Base-by-base conservation (phyloP, 2,888 invertebrate genomes). In the Nomada lathburiana region DNA sequence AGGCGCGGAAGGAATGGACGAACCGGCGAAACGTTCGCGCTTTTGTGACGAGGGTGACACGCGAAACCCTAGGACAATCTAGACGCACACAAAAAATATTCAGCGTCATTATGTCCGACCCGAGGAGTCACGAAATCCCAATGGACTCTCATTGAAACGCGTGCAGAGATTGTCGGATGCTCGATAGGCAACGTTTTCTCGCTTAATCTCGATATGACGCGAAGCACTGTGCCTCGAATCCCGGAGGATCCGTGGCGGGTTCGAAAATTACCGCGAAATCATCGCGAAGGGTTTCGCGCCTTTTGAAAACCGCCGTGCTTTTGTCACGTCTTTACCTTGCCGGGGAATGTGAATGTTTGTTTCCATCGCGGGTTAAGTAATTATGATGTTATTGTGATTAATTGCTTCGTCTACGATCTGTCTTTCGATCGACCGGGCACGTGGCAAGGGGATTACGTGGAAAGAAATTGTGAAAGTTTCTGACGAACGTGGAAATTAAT, bases 121-220 rank as follows among this genome's bases (percentile, higher is more conserved):
- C 68, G 73, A 72, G 76, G 68, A 69, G 52, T 68, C 68, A n/a
- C 26, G 16, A 47, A 47, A 62, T 85, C 78, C 78, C 73, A 52
- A 10, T 20, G 85, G 81, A n/a, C 65, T 29, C 59, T 78, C 72
- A 78, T 85, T 85, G 85, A 82, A 82, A 82, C 42, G 52, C 70
- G 67, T 36, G 64, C 52, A 7, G 55, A 76, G 85, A 82, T 78
- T 73, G 82, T 62, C 70, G 65, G 67, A 71, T 72, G 75, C 75
- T 76, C 78, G 78, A 85, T 82, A 77, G 72, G 52, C 76, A 52
- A 53, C 55, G 69, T 64, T 80, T 84, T 72, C 75, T 81, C 62
- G 81, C 53, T 77, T 81, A 85, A 85, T 85, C 84, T 76, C 70
- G 72, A 85, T 78, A 82, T 85, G 75, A 69, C 82, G 72, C 50